Conservation (phyloP, 2,113 vertebrate species). For the Sprattus sprattus region DNA sequence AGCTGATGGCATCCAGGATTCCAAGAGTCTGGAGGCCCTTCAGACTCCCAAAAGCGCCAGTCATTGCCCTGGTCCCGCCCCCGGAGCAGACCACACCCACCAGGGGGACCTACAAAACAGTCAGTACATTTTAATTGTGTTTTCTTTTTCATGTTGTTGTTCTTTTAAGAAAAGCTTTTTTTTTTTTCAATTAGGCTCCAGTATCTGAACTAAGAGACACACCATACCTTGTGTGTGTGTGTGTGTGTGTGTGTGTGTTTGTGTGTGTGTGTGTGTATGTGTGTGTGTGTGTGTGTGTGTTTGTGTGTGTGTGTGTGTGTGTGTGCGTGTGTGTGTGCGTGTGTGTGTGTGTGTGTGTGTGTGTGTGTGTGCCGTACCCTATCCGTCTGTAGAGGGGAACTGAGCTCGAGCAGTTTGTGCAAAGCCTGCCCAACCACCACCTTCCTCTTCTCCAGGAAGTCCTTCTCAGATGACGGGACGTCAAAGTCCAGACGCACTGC, state of each 20-base stretch:
- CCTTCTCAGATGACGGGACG: slow-evolving; percentile 72
- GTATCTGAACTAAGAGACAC: not conserved
- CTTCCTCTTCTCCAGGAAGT: slow-evolving; percentile 76
- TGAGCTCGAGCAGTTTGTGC: slow-evolving; percentile 72
- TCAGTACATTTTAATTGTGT: not conserved
- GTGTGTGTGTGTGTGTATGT: too few species aligned
- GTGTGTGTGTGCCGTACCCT: too few species aligned
- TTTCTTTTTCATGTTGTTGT: not conserved
- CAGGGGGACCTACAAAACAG: slow-evolving; percentile 75
- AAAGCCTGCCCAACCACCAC: slow-evolving; percentile 70
- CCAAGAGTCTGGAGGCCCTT: slow-evolving; percentile 75
- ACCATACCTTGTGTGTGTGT: too few species aligned
- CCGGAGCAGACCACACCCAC: slow-evolving; percentile 83
- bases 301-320: too few species aligned
- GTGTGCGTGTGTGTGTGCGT: too few species aligned
- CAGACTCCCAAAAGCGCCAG: slow-evolving; percentile 76
- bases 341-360: too few species aligned
- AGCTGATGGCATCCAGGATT: slow-evolving; percentile 77
- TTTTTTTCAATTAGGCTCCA: too few species aligned
- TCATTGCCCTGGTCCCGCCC: slow-evolving; percentile 83
- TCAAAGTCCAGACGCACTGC: slow-evolving; percentile 77
- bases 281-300: too few species aligned
- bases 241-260: too few species aligned
- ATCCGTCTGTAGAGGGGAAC: slow-evolving; percentile 62
- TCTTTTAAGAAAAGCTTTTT: too few species aligned